Evolutionary conservation across 2,797 vertebrate genomes (phyloP).

Genomic region (Calcarius lapponicus): DNA sequence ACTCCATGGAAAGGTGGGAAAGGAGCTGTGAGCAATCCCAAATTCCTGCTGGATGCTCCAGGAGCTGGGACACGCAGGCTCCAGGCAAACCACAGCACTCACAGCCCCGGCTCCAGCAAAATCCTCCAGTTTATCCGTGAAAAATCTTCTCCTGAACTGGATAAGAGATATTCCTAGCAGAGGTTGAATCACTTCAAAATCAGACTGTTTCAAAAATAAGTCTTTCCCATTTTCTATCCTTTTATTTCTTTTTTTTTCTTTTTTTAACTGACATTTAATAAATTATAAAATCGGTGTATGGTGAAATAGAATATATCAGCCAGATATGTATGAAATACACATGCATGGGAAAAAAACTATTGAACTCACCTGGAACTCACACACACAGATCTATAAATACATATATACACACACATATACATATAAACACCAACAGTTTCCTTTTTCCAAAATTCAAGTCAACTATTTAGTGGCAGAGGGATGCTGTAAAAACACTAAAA

Average conservation of each 20-base stretch:
- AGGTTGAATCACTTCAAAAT: slow-evolving; percentile 55
- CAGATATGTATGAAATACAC: slow-evolving; percentile 77
- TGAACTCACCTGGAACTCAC: slow-evolving; percentile 74
- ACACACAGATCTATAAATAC: slow-evolving; percentile 79
- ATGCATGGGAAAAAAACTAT: slow-evolving; percentile 74
- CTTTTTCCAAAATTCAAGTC: slow-evolving; percentile 77
- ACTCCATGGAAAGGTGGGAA: rapidly evolving
- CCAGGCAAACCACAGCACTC: not conserved
- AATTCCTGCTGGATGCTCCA: not conserved
- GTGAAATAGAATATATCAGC: slow-evolving; percentile 74
- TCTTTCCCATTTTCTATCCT: slow-evolving; percentile 72
- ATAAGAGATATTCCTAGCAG: not conserved
- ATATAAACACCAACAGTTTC: slow-evolving; percentile 76
- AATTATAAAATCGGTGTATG: slow-evolving; percentile 73
- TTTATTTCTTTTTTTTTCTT: slow-evolving; percentile 64
- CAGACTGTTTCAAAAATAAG: slow-evolving; percentile 70
- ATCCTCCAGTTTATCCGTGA: not conserved
- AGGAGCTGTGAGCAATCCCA: not conserved
- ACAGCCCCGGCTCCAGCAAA: not conserved
- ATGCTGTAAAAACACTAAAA: slow-evolving; percentile 75
- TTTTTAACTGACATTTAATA: slow-evolving; percentile 73
- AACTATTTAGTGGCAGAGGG: slow-evolving; percentile 79
- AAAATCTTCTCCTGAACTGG: not conserved
- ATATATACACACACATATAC: slow-evolving; percentile 82
- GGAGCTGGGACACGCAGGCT: not conserved